Evolutionary conservation across 1,140 invertebrate species (phyloP).

Genomic region (Triops longicaudatus): DNA sequence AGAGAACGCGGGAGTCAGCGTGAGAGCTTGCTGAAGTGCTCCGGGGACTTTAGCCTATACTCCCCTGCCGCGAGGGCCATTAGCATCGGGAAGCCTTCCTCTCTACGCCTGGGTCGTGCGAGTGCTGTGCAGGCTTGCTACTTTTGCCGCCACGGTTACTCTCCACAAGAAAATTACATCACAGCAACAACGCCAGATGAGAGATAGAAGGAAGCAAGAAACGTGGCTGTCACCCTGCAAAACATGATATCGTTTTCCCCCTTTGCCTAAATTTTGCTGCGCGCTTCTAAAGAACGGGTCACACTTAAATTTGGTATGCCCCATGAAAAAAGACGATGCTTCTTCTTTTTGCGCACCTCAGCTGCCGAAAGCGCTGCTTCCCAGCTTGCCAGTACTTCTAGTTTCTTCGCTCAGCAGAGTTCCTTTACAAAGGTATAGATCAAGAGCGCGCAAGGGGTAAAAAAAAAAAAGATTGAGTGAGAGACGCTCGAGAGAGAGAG

Average conservation of each 20-base stretch:
- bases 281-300: neutral
- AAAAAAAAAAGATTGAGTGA: neutral
- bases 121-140: neutral
- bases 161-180: neutral
- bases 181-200: constrained; percentile 2
- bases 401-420: neutral
- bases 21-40: constrained; percentile 11
- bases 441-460: neutral
- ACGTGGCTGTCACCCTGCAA: neutral
- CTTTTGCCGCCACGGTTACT: no score
- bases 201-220: neutral
- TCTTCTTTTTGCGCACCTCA: neutral
- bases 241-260: neutral
- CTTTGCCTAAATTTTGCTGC: neutral
- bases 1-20: constrained; percentile 13
- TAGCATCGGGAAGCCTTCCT: constrained; percentile 1
- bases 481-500: neutral
- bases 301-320: neutral
- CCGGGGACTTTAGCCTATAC: constrained; percentile 2
- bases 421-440: neutral
- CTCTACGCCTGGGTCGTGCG: neutral
- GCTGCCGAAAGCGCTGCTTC: neutral
- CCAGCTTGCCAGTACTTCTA: neutral
- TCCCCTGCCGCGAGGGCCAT: constrained; percentile 13
- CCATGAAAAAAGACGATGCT: neutral